Evolutionary conservation across 2,888 invertebrate species (phyloP), one percentile per base, ranked within the genome.

Genomic region (Papilio gigon): DNA sequence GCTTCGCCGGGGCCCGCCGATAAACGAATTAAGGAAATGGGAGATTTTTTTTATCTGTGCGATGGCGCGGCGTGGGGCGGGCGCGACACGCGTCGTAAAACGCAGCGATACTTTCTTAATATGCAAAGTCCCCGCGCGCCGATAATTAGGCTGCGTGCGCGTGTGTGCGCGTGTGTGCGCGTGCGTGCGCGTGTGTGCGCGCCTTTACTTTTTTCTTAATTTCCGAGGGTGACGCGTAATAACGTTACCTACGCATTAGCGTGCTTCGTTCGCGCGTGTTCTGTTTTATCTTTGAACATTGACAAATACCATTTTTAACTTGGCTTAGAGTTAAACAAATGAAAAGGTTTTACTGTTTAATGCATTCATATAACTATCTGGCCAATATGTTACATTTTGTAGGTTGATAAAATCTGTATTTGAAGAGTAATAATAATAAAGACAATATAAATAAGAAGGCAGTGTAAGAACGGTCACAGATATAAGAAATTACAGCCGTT

Each of bases 21-120:
- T 92, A 92, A 92, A 92, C 91, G 91, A 92, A 92, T 92, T 92
- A 92, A 91, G 91, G 91, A 91, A 91, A 91, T 90, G 90, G 91
- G 90, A 91, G 91, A 92, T 92, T 92, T 92, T n/a, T 53, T 92
- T 92, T 92, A 91, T 91, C 91, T 90, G 89, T 88, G 86, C 53
- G 53, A 56, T 56, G 53, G 53, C 53, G 53, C 30, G 85, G 85
- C 84, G 73, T 78, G 84, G 85, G 75, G 72, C 70, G 72, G 75
- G 72, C 74, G 80, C 78, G 87, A 86, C 90, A 89, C 89, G 91
- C 90, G 90, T 89, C 90, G 90, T 90, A 90, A 88, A 88, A 88
- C 89, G 89, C 90, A 87, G 88, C 89, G 90, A 91, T 90, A 90
- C 91, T 90, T 90, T 91, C 91, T 90, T 91, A 56, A 56, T 56